Conservation (phyloP, 1,140 invertebrate genomes). For the Sycobia sp. region DNA sequence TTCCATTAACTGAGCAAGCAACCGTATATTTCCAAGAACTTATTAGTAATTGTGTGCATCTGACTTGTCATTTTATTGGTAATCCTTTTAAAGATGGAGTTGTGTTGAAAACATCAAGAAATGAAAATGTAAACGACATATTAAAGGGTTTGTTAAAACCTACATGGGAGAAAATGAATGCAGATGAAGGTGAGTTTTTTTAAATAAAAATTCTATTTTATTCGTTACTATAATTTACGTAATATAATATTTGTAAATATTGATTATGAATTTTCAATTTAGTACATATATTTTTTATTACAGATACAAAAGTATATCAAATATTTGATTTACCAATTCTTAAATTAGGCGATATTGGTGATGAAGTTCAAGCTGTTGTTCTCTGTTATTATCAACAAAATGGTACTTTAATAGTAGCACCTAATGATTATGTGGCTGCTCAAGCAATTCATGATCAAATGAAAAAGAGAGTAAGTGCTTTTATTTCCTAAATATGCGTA, state of each 20-base stretch:
- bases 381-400: slow-evolving; percentile 11
- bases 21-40: slow-evolving; percentile 41
- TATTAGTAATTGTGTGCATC: slow-evolving; percentile 35
- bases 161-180: slow-evolving; percentile 35
- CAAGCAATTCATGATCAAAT: slow-evolving; percentile 22
- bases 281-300: slow-evolving; percentile 12
- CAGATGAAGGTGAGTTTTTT: slow-evolving; percentile 36
- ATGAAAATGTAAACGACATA: slow-evolving; percentile 44
- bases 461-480: slow-evolving; percentile 8
- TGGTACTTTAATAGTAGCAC: slow-evolving; percentile 19
- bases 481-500: no score
- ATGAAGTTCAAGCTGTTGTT: slow-evolving; percentile 35
- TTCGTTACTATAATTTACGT: not conserved
- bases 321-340: slow-evolving; percentile 33
- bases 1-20: slow-evolving; percentile 45
- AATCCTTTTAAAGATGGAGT: slow-evolving; percentile 42
- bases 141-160: slow-evolving; percentile 45
- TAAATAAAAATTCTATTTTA: no score
- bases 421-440: slow-evolving; percentile 1
- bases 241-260: slow-evolving; percentile 5
- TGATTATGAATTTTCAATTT: slow-evolving; percentile 2
- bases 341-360: slow-evolving; percentile 46
- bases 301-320: slow-evolving; percentile 42
- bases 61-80: slow-evolving; percentile 42
- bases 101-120: slow-evolving; percentile 36